Percentiles rank a stretch among this genome's conserved stretches.
phyloP scores from a whole-genome alignment of 2,888 invertebrate species.

The Limnephilus marmoratus region DNA sequence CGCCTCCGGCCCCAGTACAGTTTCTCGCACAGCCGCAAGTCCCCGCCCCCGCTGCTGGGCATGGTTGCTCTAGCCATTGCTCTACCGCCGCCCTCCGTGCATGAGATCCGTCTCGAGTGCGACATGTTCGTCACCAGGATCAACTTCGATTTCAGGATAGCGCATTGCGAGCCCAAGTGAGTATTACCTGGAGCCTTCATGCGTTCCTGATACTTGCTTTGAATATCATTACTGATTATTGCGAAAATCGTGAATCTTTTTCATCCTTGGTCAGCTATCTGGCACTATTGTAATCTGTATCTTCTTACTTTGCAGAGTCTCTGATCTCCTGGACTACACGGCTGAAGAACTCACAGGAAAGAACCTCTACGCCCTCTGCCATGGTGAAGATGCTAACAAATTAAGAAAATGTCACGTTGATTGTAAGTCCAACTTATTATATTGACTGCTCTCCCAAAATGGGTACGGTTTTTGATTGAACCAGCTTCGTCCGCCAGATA shows the following conservation, averaged over 20 bases:
- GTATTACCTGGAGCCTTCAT: slow-evolving; percentile 66
- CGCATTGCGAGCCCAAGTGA: slow-evolving; percentile 97
- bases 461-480: no score
- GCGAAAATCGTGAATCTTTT: neutral
- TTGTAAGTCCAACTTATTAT: slow-evolving; percentile 82
- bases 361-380: slow-evolving; percentile 95
- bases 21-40: slow-evolving; percentile 92
- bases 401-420: slow-evolving; percentile 96
- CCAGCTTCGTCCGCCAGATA: no score
- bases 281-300: neutral
- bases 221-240: neutral
- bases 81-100: slow-evolving; percentile 96
- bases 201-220: neutral
- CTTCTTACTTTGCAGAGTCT: slow-evolving; percentile 81
- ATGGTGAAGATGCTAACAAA: slow-evolving; percentile 96
- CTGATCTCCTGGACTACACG: slow-evolving; percentile 94
- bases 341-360: slow-evolving; percentile 96
- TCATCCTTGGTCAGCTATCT: neutral
- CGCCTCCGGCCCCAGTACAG: slow-evolving; percentile 95
- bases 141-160: slow-evolving; percentile 96
- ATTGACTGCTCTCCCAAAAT: no score
- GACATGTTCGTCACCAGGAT: slow-evolving; percentile 98
- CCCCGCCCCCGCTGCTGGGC: slow-evolving; percentile 91
- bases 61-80: slow-evolving; percentile 98
- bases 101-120: slow-evolving; percentile 95